These are phyloP conservation scores for Noctua fimbriata DNA, from an alignment of 2,888 invertebrate genomes.

Conservation along the genomic window DNA sequence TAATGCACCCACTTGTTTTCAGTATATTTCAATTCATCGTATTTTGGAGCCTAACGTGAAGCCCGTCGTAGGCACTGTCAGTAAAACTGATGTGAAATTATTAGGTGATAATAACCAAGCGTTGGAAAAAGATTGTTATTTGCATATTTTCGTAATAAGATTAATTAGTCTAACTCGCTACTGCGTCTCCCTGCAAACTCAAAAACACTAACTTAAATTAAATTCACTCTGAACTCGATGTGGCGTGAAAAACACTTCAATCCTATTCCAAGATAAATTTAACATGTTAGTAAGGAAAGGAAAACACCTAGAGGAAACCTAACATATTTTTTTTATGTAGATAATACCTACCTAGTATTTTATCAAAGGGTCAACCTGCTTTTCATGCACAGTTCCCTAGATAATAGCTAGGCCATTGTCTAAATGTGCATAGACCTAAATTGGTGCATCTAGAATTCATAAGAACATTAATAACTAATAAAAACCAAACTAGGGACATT, in stretches of 20 bases:
- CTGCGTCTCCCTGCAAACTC: background rate
- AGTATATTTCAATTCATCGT: background rate
- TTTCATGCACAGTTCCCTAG: background rate
- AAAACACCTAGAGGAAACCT: background rate
- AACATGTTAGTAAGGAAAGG: background rate
- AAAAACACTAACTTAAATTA: background rate
- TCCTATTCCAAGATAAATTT: background rate
- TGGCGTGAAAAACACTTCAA: background rate
- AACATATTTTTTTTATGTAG: background rate
- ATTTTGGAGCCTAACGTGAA: background rate
- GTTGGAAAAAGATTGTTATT: background rate
- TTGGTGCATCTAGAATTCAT: background rate
- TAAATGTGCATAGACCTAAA: background rate
- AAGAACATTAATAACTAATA: background rate
- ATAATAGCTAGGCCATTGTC: background rate
- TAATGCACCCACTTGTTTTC: background rate
- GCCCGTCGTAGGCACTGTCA: no score
- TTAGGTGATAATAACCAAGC: background rate
- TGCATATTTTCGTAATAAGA: background rate
- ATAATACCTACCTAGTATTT: background rate
- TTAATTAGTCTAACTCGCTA: background rate
- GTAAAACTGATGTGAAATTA: background rate
- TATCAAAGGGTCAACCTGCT: background rate
- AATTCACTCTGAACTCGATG: no score
- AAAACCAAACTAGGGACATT: slow-evolving; percentile 1